Conservation (phyloP, 2,888 invertebrate genomes). For the Tenthredo amoena region DNA sequence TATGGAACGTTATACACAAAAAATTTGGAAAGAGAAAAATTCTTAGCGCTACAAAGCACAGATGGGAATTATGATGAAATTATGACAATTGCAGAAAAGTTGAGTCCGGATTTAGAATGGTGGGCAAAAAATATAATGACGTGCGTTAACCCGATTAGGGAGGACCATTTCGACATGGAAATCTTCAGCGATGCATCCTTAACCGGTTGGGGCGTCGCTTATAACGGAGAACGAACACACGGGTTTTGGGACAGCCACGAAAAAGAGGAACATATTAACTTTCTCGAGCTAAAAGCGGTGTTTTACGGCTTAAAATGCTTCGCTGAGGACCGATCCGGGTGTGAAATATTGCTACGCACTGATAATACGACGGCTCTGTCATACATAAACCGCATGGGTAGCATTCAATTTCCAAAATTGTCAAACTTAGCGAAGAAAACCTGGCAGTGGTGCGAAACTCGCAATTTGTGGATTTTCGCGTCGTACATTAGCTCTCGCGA, state of each 20-base stretch:
- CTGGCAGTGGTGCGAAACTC: constrained; percentile 20
- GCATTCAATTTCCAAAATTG: not conserved
- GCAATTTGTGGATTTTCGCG: not conserved
- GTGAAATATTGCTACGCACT: constrained; percentile 58
- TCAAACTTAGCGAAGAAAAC: not conserved
- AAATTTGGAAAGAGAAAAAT: constrained; percentile 53
- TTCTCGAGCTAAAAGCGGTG: constrained; percentile 51
- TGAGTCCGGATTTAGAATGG: constrained; percentile 46
- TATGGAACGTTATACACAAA: constrained; percentile 56
- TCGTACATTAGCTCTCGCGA: constrained; percentile 30
- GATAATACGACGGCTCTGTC: constrained; percentile 62
- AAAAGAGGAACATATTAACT: constrained; percentile 45
- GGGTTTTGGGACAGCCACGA: constrained; percentile 51
- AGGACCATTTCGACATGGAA: constrained; percentile 19
- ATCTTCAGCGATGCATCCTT: constrained; percentile 34
- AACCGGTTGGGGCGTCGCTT: constrained; percentile 9
- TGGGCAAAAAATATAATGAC: not conserved
- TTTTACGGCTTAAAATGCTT: constrained; percentile 59
- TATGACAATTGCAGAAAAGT: constrained; percentile 29
- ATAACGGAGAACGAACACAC: not conserved
- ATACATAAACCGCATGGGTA: constrained; percentile 20
- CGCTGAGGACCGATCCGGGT: constrained; percentile 49
- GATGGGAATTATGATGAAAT: not conserved
- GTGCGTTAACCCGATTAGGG: constrained; percentile 2
- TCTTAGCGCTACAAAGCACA: constrained; percentile 38